A percentile compares a stretch with the other conserved stretches of the same genome.
Conservation (phyloP, 2,888 invertebrate species). For the Cinara cedri region DNA sequence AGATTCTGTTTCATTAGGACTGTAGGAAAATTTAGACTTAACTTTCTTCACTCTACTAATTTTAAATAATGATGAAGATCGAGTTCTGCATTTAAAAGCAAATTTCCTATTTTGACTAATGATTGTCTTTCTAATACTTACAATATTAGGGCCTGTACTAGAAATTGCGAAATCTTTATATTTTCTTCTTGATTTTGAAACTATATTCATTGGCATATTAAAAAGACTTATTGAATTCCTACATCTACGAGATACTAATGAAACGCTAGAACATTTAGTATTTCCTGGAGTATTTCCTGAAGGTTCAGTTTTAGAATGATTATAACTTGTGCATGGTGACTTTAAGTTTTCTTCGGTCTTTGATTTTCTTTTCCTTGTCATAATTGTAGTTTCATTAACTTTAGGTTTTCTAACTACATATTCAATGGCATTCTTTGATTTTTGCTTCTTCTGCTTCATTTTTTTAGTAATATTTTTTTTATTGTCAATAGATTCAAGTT, state of each 20-base stretch:
- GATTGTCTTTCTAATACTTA: not conserved
- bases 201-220: no score
- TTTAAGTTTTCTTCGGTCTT: slow-evolving; percentile 21
- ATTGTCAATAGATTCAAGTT: not conserved
- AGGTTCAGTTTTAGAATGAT: no score
- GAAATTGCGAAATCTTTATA: no score
- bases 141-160: not conserved
- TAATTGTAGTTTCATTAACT: not conserved
- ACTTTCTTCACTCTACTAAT: not conserved
- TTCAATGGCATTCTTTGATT: not conserved
- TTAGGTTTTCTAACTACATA: not conserved
- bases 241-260: no score
- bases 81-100: slow-evolving; percentile 15
- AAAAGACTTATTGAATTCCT: no score
- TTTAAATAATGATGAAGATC: slow-evolving; percentile 2
- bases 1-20: no score
- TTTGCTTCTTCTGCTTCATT: not conserved
- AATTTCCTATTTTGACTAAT: no score
- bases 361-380: slow-evolving; percentile 12
- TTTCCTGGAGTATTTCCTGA: no score
- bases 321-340: no score
- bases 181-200: not conserved
- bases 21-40: not conserved
- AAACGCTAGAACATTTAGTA: no score
- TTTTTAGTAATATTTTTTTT: not conserved